phyloP scores from a whole-genome alignment of 2,113 vertebrate genomes.

The Forbesichthys papilliferus region DNA sequence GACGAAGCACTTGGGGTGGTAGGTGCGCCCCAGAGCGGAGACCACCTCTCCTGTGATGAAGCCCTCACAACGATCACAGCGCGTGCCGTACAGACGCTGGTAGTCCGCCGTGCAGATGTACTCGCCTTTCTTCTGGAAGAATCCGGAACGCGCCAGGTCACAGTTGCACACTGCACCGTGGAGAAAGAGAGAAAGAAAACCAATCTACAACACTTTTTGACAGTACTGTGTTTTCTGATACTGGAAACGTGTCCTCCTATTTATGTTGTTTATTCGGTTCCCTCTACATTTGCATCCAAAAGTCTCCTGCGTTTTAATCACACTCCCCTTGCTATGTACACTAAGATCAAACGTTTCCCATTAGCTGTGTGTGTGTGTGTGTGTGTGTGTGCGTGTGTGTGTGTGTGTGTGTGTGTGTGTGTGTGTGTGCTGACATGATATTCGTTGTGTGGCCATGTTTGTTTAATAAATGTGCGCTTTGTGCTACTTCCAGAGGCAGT shows the following conservation, averaged over 20 bases:
- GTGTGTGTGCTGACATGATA: neutral
- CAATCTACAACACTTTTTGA: neutral
- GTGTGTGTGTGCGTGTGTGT: conserved; percentile 5
- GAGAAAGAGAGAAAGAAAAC: conserved; percentile 19
- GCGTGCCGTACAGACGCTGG: conserved; percentile 95
- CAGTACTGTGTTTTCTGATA: neutral
- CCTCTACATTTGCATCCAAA: neutral
- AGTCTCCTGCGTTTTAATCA: neutral
- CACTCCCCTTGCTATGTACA: too few species aligned
- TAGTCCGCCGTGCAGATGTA: conserved; percentile 98
- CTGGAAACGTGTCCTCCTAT: neutral
- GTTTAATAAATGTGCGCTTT: conserved; percentile 13
- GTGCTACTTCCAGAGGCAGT: conserved; percentile 40
- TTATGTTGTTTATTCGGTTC: too few species aligned
- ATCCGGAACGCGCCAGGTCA: conserved; percentile 92
- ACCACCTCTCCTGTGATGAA: conserved; percentile 99
- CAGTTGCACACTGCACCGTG: conserved; percentile 88
- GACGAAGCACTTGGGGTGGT: conserved; percentile 98
- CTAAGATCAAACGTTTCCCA: neutral
- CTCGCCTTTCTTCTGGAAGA: conserved; percentile 98
- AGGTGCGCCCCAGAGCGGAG: conserved; percentile 94
- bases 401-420: conserved; percentile 28
- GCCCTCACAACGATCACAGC: conserved; percentile 92
- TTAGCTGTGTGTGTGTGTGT: conserved; percentile 21
- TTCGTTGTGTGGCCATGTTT: conserved; percentile 9